Base-by-base conservation (phyloP, 2,113 vertebrate species). In the Crotalus horridus region DNA sequence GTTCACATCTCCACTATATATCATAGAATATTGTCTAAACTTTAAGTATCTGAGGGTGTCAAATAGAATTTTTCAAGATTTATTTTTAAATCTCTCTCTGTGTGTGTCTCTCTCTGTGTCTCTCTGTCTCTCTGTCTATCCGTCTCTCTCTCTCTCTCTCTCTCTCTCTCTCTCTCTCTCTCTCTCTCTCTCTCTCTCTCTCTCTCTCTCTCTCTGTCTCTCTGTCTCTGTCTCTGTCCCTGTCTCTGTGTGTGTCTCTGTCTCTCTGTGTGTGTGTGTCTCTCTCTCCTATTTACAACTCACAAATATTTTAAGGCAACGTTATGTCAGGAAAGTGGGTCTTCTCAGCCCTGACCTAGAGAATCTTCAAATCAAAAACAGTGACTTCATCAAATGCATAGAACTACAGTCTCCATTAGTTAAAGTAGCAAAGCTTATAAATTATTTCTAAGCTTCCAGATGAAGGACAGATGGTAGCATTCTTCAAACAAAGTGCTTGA, bases 381-480 rank as follows among this genome's bases (percentile, higher is more conserved):
- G 0, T 56, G 61, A 89, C 29, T 61, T 94, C 93, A 54, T 8
- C 1, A 91, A 9, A 1, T 56, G 20, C 92, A 91, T 69, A 39
- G 93, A 93, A 94, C 90, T 91, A 90, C 69, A 93, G 88, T 92
- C 58, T 85, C 39, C 87, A 91, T 92, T 94, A 93, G 33, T 58
- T 92, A 17, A 86, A 87, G 17, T 3, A 93, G 53, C n/a, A 93
- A 92, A 92, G 91, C 88, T 90, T 94, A 91, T 9, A 23, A 94
- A 94, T 46, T 33, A 46, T 95, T 95, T 95, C 48, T 93, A 93
- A 89, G 53, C 43, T 21, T 93, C 51, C 87, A 94, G n/a, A 93
- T 3, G 4, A 95, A n/a, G 61, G 59, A 96, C 92, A 96, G n/a
- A 90, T 51, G 53, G 86, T 94, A 91, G 95, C 95, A 94, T 59